These are phyloP conservation scores for Telmatochromis brichardi DNA, from an alignment of 2,113 vertebrate genomes.

Conservation along the genomic window DNA sequence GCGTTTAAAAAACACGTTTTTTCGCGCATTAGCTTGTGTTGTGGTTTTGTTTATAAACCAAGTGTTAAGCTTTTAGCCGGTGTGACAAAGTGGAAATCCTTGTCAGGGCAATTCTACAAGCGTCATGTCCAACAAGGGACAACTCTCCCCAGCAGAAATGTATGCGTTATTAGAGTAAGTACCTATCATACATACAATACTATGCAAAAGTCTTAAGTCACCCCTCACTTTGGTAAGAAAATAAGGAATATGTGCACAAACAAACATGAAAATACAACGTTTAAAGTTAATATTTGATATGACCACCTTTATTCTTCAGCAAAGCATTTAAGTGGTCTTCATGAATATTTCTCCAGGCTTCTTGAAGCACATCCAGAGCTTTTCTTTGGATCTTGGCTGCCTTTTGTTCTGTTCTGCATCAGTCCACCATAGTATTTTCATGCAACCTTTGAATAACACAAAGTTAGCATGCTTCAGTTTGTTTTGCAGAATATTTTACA, in stretches of 20 bases:
- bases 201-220: background rate
- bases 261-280: background rate
- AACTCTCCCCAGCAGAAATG: background rate
- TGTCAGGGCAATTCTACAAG: background rate
- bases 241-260: background rate
- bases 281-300: background rate
- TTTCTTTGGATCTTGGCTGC: background rate
- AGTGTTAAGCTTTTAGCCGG: background rate
- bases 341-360: background rate
- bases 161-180: background rate
- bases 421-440: background rate
- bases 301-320: background rate
- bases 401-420: background rate
- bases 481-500: background rate
- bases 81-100: background rate
- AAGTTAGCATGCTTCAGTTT: background rate
- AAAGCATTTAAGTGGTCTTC: background rate
- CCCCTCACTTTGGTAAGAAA: background rate
- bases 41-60: background rate
- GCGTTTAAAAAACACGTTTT: background rate
- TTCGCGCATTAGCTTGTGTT: background rate
- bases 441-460: background rate
- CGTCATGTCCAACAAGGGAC: background rate
- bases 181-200: background rate
- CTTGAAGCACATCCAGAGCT: background rate